Base-by-base conservation (phyloP, 2,797 vertebrate genomes). In the Gymnoscopelus microlampas region DNA sequence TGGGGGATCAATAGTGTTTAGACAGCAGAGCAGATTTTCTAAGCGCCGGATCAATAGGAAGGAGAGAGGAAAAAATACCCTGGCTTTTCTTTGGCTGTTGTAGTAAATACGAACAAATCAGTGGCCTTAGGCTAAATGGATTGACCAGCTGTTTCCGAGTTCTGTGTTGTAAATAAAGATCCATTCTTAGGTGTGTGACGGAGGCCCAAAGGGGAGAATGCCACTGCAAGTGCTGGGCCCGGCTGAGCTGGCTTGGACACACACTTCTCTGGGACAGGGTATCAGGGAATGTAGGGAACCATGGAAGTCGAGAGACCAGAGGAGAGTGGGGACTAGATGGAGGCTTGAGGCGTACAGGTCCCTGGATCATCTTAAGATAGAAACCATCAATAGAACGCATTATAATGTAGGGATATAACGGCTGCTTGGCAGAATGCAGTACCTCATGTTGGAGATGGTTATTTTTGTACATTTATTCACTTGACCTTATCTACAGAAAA, bases 1-100 rank as follows among this genome's bases (percentile, higher is more conserved):
- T 83, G 89, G 89, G 86, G 90, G 93, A 97, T 97, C 96, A 95
- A 96, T 95, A 96, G 93, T 95, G 95, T 96, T 97, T 96, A 97
- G 95, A 96, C 94, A 96, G 95, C 94, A 90, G 92, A 94, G 94
- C 93, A 95, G 94, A 95, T 94, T 95, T 95, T 96, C 94, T 96
- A 96, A 96, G 95, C 93, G 94, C 88, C 76, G 92, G 93, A 97
- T 97, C 95, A 95, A 96, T 96, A 96, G 93, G 89, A 91, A 94
- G 82, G 91, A 93, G 92, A 94, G 93, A 92, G 91, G 92, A 94
- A 94, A 94, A 94, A 92, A 90, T 88, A 92, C 92, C 93, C 89
- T 77, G 91, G 93, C 92, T 93, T 94, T 95, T 94, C 93, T 93
- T 93, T 89, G 91, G 91, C 92, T 91, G 90, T 93, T 95, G 92